Evolutionary conservation across 2,113 vertebrate species (phyloP), one percentile per base, ranked within the genome.

Genomic region (Lynx canadensis): DNA sequence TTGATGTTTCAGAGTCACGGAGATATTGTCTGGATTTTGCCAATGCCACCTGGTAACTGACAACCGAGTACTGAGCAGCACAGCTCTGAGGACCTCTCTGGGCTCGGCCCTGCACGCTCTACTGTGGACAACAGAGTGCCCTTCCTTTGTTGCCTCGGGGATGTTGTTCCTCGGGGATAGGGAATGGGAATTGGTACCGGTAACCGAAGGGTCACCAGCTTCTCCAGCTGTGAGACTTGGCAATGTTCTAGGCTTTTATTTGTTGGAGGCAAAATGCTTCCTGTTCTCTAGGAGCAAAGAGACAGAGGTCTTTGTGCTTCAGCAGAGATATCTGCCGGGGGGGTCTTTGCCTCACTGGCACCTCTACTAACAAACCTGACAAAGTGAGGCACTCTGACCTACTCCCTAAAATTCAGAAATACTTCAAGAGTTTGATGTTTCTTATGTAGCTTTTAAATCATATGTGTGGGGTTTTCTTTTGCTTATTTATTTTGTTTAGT

Each of bases 51-150:
- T 48, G 57, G n/a, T 10, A 74, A 57, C 19, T 94, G 41, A 13
- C 71, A 65, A 55, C 48, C 63, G 65, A 38, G 36, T 10, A 6
- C 8, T 18, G 36, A 91, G 19, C 38, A 63, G 5, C 52, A 45
- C n/a, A 85, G 21, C 5, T 66, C 25, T 80, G 65, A 9, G 41
- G 10, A 11, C 11, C 60, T 60, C 14, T 33, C 7, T 6, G 13
- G 10, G 41, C 52, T 15, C 57, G 50, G 18, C 27, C 16, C 12
- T 41, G 1, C 0, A 0, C 0, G 0, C 50, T 1, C 1, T 7
- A 31, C 12, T 29, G 19, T 6, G 57, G 31, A 66, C 65, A 21
- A 29, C 4, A n/a, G 13, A 15, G 2, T 3, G 21, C 4, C 16
- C 15, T 89, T 68, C 7, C 0, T 31, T 60, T 7, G 31, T 5